phyloP scores from a whole-genome alignment of 2,113 vertebrate species.

The Egretta garzetta region DNA sequence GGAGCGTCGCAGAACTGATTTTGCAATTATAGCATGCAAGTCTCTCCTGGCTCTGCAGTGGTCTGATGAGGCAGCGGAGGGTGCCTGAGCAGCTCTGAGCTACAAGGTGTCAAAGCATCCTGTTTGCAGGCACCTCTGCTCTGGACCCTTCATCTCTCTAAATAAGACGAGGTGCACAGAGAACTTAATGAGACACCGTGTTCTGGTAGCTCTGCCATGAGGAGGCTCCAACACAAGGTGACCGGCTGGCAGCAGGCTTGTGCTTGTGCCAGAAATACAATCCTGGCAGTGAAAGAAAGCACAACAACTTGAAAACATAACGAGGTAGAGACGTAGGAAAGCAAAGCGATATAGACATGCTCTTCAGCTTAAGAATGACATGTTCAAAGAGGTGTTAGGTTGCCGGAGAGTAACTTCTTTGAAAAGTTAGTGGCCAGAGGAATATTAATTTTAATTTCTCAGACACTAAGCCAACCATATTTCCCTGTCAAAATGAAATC shows the following conservation, averaged over 20 bases:
- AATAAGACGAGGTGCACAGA: background rate
- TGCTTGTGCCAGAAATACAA: background rate
- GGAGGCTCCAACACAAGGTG: rapidly evolving
- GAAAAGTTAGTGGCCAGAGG: background rate
- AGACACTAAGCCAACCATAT: background rate
- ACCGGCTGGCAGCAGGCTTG: background rate
- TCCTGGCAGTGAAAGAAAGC: background rate
- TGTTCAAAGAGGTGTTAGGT: background rate
- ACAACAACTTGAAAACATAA: background rate
- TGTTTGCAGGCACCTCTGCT: background rate
- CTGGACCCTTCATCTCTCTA: background rate
- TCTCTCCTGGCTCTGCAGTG: background rate
- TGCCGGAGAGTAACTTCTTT: background rate
- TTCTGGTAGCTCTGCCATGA: background rate
- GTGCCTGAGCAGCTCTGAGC: background rate
- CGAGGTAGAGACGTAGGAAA: background rate
- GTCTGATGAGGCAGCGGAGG: rapidly evolving
- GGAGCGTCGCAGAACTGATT: background rate
- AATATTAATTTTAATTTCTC: background rate
- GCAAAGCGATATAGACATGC: rapidly evolving
- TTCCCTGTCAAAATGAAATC: background rate
- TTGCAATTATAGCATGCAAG: rapidly evolving
- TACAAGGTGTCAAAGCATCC: background rate
- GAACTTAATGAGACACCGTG: background rate
- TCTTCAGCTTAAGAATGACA: background rate